phyloP scores from a whole-genome alignment of 2,888 invertebrate genomes.

The Neelides folsomi region DNA sequence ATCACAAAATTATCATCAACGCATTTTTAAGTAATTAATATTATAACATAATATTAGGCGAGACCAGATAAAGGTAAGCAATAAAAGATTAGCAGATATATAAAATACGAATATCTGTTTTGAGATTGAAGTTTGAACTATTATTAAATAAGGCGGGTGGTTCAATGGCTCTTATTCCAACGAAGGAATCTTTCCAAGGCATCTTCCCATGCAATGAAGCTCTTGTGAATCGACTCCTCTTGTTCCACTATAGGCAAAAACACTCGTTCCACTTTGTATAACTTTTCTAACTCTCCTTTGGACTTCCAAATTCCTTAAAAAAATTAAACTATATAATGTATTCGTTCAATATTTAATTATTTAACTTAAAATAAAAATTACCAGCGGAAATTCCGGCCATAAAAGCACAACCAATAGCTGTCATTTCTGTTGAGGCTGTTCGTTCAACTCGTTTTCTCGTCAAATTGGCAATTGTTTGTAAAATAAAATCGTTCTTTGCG shows the following conservation, averaged over 20 bases:
- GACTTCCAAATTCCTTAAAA: conserved; percentile 56
- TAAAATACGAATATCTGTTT: no score
- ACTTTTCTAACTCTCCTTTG: conserved; percentile 49
- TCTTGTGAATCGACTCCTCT: conserved; percentile 35
- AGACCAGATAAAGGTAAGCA: no score
- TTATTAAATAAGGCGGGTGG: neutral
- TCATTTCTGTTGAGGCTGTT: conserved; percentile 59
- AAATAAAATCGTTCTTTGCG: conserved; percentile 80
- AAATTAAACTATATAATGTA: conserved; percentile 5
- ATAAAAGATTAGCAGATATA: no score
- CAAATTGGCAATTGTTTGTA: conserved; percentile 74
- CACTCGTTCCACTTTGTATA: conserved; percentile 48
- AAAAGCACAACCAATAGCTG: conserved; percentile 72
- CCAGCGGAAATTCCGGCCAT: conserved; percentile 70
- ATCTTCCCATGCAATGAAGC: conserved; percentile 46
- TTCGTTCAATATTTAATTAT: neutral
- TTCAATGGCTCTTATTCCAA: conserved; percentile 38
- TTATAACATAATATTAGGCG: no score
- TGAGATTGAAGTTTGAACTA: no score
- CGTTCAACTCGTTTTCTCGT: conserved; percentile 62
- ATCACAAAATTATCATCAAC: no score
- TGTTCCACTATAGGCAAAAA: conserved; percentile 43
- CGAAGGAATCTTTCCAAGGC: conserved; percentile 46
- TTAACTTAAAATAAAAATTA: conserved; percentile 34
- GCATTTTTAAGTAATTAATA: no score